phyloP scores from a whole-genome alignment of 2,797 vertebrate genomes.

The Pseudochirops cupreus region DNA sequence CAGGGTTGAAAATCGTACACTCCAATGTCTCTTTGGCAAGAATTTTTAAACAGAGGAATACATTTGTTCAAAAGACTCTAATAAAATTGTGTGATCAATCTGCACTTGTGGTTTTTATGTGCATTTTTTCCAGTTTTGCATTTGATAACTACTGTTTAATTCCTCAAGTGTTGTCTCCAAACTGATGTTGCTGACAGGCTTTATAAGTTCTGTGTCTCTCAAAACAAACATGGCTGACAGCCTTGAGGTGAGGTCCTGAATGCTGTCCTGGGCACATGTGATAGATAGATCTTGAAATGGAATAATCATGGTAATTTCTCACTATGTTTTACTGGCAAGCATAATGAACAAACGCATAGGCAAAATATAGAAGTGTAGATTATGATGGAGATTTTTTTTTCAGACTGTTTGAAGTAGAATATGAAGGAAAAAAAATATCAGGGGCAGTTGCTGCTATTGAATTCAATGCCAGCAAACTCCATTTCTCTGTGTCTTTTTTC shows the following conservation, averaged over 20 bases:
- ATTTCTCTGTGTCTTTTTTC: conserved; percentile 84
- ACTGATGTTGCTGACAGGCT: conserved; percentile 33
- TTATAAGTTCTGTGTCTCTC: conserved; percentile 61
- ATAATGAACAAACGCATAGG: conserved; percentile 71
- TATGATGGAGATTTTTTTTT: conserved; percentile 52
- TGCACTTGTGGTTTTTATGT: conserved; percentile 84
- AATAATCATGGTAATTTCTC: conserved; percentile 57
- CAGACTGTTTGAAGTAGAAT: conserved; percentile 71
- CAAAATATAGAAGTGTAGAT: conserved; percentile 67
- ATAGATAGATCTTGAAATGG: conserved; percentile 68
- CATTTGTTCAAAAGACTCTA: conserved; percentile 88
- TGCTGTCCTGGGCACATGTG: conserved; percentile 41
- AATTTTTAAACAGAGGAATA: conserved; percentile 86
- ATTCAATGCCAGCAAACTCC: conserved; percentile 84
- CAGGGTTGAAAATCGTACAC: conserved; percentile 89
- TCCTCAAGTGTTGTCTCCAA: conserved; percentile 14
- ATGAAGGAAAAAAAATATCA: conserved; percentile 72
- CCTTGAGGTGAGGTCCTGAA: conserved; percentile 31
- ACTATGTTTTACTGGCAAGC: conserved; percentile 64
- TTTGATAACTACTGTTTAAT: conserved; percentile 76
- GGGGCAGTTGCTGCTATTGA: conserved; percentile 76
- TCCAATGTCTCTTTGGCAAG: conserved; percentile 87
- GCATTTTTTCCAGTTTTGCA: conserved; percentile 79
- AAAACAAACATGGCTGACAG: neutral
- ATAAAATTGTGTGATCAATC: conserved; percentile 89